Evolutionary conservation across 2,797 vertebrate genomes (phyloP).

Genomic region (Sebastes flavidus): DNA sequence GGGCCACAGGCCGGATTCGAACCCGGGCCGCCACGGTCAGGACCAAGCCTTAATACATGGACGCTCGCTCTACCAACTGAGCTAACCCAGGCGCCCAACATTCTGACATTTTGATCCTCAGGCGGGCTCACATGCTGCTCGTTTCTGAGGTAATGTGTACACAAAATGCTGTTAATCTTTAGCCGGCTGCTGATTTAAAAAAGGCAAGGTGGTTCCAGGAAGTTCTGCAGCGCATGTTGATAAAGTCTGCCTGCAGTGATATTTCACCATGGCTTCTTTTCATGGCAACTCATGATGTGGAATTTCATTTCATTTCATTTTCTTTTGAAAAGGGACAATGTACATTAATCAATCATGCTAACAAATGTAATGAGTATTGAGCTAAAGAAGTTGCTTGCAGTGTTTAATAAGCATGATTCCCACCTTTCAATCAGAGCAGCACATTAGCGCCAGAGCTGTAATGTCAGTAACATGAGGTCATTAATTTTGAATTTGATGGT

Average conservation of each 20-base stretch:
- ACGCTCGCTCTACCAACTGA: background rate
- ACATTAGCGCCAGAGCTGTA: background rate
- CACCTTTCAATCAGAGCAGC: constrained; percentile 1
- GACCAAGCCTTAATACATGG: no score
- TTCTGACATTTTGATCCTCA: constrained; percentile 5
- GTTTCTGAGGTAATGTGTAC: constrained; percentile 48
- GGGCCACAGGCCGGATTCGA: no score
- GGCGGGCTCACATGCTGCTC: background rate
- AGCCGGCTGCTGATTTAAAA: constrained; percentile 51
- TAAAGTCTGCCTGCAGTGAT: constrained; percentile 47
- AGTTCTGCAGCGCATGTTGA: constrained; percentile 44
- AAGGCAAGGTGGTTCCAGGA: constrained; percentile 55
- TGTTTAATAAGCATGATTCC: constrained; percentile 7
- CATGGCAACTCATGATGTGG: constrained; percentile 23
- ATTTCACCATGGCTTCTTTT: constrained; percentile 48
- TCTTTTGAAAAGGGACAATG: no score
- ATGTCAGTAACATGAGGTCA: background rate
- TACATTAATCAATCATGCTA: background rate
- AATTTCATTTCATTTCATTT: constrained; percentile 14
- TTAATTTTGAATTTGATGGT: background rate
- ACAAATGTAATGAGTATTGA: background rate
- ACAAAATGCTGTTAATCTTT: constrained; percentile 71
- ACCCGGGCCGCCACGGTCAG: no score
- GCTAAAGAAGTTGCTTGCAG: background rate
- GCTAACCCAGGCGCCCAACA: background rate